Conservation (phyloP, 2,888 invertebrate species). For the Lasioglossum pauxillum region DNA sequence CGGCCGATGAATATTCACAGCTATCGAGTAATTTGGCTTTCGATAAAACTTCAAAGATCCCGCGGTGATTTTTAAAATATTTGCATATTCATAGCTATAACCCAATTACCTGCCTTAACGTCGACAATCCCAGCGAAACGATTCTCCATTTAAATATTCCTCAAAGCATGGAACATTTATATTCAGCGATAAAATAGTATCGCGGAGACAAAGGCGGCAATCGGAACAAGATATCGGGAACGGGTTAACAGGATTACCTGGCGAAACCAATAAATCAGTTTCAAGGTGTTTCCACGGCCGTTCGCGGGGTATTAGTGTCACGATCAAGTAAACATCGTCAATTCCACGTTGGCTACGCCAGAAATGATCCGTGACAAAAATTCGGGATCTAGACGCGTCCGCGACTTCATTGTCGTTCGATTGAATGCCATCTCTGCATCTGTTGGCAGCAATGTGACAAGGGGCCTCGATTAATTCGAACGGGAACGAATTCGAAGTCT, state of each 20-base stretch:
- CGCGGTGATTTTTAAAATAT: not conserved
- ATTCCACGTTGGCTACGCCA: not conserved
- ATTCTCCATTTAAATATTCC: not conserved
- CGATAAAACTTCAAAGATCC: not conserved
- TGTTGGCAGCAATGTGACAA: conserved; percentile 16
- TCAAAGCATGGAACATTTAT: not conserved
- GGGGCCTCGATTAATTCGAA: conserved; percentile 44
- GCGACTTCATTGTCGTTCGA: conserved; percentile 44
- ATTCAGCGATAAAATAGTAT: not conserved
- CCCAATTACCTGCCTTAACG: not conserved
- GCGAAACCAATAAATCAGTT: conserved; percentile 4
- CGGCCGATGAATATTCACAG: not conserved
- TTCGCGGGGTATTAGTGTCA: conserved; percentile 9
- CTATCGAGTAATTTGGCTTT: not conserved
- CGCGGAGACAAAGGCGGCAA: not conserved
- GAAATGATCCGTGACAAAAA: conserved; percentile 25
- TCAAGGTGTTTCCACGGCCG: not conserved
- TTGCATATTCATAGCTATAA: not conserved
- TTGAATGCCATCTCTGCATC: conserved; percentile 12
- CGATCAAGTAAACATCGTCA: conserved; percentile 21
- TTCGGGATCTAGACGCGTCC: conserved; percentile 19
- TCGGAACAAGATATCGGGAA: not conserved
- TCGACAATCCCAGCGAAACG: not conserved
- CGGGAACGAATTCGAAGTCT: conserved; percentile 51
- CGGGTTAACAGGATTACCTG: not conserved